Evolutionary conservation across 2,797 vertebrate species (phyloP).

Genomic region (Tragelaphus oryx): DNA sequence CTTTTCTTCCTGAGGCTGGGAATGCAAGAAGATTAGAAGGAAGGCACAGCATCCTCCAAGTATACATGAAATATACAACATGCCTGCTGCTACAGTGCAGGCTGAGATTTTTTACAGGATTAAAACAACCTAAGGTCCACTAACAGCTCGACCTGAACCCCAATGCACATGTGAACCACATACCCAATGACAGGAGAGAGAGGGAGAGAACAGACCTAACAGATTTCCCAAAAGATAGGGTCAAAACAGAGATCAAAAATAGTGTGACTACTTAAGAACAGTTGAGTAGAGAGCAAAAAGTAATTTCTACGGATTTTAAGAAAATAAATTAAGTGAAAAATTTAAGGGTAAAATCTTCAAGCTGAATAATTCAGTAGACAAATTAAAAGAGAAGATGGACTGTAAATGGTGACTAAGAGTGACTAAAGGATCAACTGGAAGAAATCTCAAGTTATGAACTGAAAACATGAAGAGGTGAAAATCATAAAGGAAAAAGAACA

Average conservation of each 20-base stretch:
- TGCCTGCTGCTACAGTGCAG: background rate
- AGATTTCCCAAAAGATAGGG: background rate
- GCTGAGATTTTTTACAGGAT: background rate
- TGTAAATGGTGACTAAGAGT: background rate
- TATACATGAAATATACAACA: background rate
- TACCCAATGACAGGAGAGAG: background rate
- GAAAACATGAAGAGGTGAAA: background rate
- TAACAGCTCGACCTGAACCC: background rate
- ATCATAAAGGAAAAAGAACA: background rate
- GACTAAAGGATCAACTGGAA: background rate
- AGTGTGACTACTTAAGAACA: background rate
- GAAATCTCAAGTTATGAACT: background rate
- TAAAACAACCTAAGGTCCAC: background rate
- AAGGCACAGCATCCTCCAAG: background rate
- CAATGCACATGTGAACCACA: background rate
- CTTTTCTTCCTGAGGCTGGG: background rate
- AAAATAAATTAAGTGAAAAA: background rate
- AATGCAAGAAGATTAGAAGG: background rate
- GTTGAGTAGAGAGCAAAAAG: background rate
- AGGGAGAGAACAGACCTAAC: background rate
- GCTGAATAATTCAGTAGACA: background rate
- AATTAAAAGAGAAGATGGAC: background rate
- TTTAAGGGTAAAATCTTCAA: background rate
- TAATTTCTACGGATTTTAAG: background rate
- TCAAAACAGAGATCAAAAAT: background rate